A percentile compares a stretch with the other conserved stretches of the same genome.
Evolutionary conservation across 2,113 vertebrate genomes (phyloP).

Genomic region (Ammodytes dubius): DNA sequence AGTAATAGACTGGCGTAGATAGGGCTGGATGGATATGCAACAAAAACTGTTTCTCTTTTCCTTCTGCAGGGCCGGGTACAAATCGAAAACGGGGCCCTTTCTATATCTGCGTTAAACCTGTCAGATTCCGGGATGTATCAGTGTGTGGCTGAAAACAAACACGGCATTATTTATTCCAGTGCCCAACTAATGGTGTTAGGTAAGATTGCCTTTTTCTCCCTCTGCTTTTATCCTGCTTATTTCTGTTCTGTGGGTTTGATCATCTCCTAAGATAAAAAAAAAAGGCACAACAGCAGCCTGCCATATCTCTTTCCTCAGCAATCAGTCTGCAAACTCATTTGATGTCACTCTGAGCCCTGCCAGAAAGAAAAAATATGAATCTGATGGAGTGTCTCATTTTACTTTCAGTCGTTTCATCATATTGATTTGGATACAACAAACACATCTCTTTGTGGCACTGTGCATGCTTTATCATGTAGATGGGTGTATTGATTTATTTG

Average conservation of each 20-base stretch:
- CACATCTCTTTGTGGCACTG: slow-evolving; percentile 60
- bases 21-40: slow-evolving; percentile 50
- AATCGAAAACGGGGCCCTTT: slow-evolving; percentile 94
- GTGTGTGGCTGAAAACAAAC: slow-evolving; percentile 97
- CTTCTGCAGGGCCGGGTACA: slow-evolving; percentile 90
- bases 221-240: slow-evolving; percentile 66
- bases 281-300: slow-evolving; percentile 18
- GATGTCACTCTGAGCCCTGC: slow-evolving; percentile 61
- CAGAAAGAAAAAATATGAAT: slow-evolving; percentile 65
- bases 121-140: slow-evolving; percentile 97
- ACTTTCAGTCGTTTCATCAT: slow-evolving; percentile 68
- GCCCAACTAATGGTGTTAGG: slow-evolving; percentile 94
- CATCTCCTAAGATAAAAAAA: slow-evolving; percentile 66
- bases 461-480: slow-evolving; percentile 71
- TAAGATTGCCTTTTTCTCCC: slow-evolving; percentile 81
- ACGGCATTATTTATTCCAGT: slow-evolving; percentile 91
- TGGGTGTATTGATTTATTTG: slow-evolving; percentile 76
- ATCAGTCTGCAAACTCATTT: slow-evolving; percentile 66
- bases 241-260: slow-evolving; percentile 60
- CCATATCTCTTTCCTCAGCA: slow-evolving; percentile 47
- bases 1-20: slow-evolving; percentile 62
- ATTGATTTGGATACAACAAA: slow-evolving; percentile 77
- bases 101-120: slow-evolving; percentile 90
- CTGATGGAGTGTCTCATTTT: slow-evolving; percentile 76
- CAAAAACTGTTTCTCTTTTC: slow-evolving; percentile 77